These are phyloP conservation scores for Periplaneta americana DNA, from an alignment of 1,140 invertebrate genomes.

Conservation along the genomic window DNA sequence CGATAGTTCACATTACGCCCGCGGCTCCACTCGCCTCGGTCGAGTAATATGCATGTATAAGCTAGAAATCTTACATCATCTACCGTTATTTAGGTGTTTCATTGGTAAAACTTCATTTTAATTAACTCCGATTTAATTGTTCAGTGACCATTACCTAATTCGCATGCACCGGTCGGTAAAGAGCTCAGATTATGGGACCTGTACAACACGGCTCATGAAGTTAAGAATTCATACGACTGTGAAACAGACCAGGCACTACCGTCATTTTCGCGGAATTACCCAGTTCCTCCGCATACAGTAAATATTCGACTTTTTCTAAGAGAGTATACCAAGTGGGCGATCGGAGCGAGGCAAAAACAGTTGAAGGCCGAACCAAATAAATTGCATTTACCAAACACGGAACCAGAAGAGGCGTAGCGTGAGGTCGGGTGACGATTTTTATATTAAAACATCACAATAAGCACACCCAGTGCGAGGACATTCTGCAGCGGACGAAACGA, in stretches of 20 bases:
- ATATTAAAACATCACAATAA: not conserved
- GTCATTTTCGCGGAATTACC: not conserved
- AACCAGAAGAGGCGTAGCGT: not conserved
- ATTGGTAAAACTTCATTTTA: too few relatives aligned
- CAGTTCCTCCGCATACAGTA: not conserved
- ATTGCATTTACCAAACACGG: not conserved
- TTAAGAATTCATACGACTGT: not conserved
- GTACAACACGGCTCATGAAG: too few relatives aligned
- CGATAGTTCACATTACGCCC: too few relatives aligned
- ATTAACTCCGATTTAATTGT: too few relatives aligned
- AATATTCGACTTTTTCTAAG: not conserved
- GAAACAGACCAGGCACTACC: not conserved
- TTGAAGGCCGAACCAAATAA: not conserved
- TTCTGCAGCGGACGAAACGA: not conserved
- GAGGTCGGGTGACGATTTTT: not conserved
- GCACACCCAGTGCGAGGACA: not conserved
- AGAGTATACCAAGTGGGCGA: not conserved
- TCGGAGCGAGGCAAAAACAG: not conserved
- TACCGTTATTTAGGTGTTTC: too few relatives aligned
- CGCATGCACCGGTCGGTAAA: too few relatives aligned
- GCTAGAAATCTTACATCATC: too few relatives aligned
- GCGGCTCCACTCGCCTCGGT: too few relatives aligned
- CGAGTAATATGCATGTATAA: too few relatives aligned
- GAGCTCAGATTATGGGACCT: too few relatives aligned
- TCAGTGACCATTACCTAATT: too few relatives aligned